These are phyloP conservation scores for Rhorus exstirpatorius DNA, from an alignment of 2,888 invertebrate species.

Conservation along the genomic window DNA sequence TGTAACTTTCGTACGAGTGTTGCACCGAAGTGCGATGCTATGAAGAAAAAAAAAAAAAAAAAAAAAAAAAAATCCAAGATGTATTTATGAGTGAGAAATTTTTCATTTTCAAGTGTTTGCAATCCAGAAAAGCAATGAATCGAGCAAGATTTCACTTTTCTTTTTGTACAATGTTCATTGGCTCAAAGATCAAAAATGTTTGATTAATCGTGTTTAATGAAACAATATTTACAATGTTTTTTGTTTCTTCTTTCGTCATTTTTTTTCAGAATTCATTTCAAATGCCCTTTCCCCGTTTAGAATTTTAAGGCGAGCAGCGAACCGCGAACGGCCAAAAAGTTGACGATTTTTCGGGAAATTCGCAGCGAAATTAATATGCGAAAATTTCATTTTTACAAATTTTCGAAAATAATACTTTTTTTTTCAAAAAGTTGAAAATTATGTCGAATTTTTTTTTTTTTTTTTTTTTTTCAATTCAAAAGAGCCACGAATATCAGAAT, in stretches of 20 bases:
- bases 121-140: constrained; percentile 31
- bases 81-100: constrained; percentile 32
- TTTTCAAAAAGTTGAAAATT: too few relatives aligned
- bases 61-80: constrained; percentile 10
- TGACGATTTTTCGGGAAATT: too few relatives aligned
- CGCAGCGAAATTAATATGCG: too few relatives aligned
- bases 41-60: not conserved
- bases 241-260: not conserved
- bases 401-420: too few relatives aligned
- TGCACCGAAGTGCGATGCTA: constrained; percentile 1
- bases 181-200: constrained; percentile 50
- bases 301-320: too few relatives aligned
- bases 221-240: constrained; percentile 26
- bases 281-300: too few relatives aligned
- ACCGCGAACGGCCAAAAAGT: too few relatives aligned
- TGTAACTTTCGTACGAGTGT: constrained; percentile 57
- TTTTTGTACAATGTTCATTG: constrained; percentile 63
- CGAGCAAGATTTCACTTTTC: constrained; percentile 11
- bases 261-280: not conserved
- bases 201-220: constrained; percentile 57
- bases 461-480: too few relatives aligned
- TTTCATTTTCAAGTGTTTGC: not conserved
- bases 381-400: too few relatives aligned
- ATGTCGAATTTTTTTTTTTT: too few relatives aligned
- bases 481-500: too few relatives aligned